Percentiles rank a stretch among this genome's conserved stretches.
These are phyloP conservation scores for Brachyhypopomus occidentalis DNA, from an alignment of 2,113 vertebrate species.

Conservation along the genomic window DNA sequence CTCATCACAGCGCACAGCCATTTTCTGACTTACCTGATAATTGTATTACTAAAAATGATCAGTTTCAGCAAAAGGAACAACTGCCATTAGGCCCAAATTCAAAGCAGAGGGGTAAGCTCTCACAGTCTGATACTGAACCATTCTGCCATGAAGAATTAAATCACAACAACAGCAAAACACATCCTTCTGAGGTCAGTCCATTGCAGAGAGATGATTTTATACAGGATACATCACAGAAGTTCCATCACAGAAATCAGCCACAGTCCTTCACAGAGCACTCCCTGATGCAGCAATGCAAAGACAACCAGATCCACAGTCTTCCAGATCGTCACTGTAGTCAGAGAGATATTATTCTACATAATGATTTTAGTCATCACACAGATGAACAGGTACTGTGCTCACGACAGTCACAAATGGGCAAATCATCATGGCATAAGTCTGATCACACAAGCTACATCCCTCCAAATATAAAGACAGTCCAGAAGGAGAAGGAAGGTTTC, in stretches of 20 bases:
- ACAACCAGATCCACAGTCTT: neutral
- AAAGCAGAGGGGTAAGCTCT: neutral
- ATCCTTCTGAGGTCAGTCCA: neutral
- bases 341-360: neutral
- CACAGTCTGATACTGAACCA: neutral
- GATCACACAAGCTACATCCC: neutral
- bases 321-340: neutral
- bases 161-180: neutral
- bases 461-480: neutral
- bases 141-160: neutral
- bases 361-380: neutral
- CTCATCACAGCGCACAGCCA: neutral
- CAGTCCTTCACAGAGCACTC: neutral
- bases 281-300: neutral
- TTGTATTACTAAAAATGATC: neutral
- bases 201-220: neutral
- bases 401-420: neutral
- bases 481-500: neutral
- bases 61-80: conserved; percentile 7
- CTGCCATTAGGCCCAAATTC: neutral
- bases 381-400: neutral
- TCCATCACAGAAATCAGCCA: neutral
- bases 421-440: conserved; percentile 3
- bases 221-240: neutral
- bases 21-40: neutral